phyloP scores from a whole-genome alignment of 2,888 invertebrate species.

The Agrotis segetum region DNA sequence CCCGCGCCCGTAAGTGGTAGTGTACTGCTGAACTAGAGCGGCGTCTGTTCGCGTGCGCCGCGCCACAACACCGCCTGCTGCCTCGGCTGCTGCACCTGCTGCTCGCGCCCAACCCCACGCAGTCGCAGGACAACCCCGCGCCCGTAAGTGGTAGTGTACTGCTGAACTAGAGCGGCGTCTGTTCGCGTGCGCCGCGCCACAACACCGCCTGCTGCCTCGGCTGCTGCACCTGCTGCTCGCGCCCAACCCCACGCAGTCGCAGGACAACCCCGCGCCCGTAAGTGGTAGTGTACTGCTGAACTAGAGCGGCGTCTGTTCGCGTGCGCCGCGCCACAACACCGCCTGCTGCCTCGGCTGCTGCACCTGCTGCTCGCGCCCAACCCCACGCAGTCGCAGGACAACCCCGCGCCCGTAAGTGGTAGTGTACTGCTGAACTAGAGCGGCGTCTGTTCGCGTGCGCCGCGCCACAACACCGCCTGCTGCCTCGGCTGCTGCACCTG shows the following conservation, averaged over 20 bases:
- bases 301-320: constrained; percentile 71
- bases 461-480: constrained; percentile 86
- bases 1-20: constrained; percentile 48
- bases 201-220: constrained; percentile 86
- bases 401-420: constrained; percentile 44
- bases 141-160: constrained; percentile 41
- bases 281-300: constrained; percentile 7
- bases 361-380: constrained; percentile 77
- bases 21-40: constrained; percentile 70
- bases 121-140: constrained; percentile 25
- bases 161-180: constrained; percentile 64
- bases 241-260: constrained; percentile 52
- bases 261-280: constrained; percentile 46
- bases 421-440: constrained; percentile 4
- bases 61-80: constrained; percentile 87
- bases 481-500: constrained; percentile 83
- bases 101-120: constrained; percentile 65
- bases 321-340: constrained; percentile 84
- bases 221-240: constrained; percentile 79
- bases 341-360: constrained; percentile 83
- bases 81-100: constrained; percentile 84
- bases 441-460: constrained; percentile 76
- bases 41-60: constrained; percentile 82
- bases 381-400: constrained; percentile 40
- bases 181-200: constrained; percentile 84